These are phyloP conservation scores for Sebastes jordani DNA, from an alignment of 2,797 vertebrate species.

Conservation along the genomic window DNA sequence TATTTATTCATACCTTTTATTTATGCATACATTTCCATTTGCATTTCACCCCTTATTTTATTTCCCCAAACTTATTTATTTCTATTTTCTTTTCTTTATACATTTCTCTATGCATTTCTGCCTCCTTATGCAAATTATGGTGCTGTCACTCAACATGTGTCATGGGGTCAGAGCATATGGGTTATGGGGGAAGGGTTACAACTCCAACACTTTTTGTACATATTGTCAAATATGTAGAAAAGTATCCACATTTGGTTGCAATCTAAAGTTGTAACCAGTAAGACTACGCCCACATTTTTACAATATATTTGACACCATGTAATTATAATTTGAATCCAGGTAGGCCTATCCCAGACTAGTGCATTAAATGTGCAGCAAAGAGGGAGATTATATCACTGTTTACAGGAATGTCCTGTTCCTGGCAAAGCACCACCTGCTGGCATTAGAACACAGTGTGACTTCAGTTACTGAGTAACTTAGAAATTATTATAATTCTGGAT, in stretches of 20 bases:
- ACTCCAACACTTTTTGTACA: too few relatives aligned
- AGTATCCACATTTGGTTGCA: not conserved
- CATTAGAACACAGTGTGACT: not conserved
- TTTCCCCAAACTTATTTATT: too few relatives aligned
- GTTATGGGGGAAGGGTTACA: too few relatives aligned
- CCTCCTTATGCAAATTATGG: too few relatives aligned
- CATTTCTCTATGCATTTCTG: too few relatives aligned
- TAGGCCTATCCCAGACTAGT: not conserved
- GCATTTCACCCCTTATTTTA: too few relatives aligned
- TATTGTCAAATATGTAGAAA: too few relatives aligned
- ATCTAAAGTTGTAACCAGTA: not conserved
- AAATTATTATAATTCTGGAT: not conserved
- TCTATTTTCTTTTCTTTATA: too few relatives aligned
- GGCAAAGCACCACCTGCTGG: not conserved
- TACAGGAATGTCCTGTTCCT: not conserved
- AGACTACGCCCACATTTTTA: not conserved
- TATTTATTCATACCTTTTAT: too few relatives aligned
- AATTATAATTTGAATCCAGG: not conserved
- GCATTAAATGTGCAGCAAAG: not conserved
- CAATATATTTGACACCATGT: not conserved
- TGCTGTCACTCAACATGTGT: too few relatives aligned
- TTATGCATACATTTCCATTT: too few relatives aligned
- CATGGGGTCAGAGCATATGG: too few relatives aligned
- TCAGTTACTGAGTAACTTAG: not conserved
- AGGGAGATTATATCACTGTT: not conserved